Base-by-base conservation (phyloP, 2,888 invertebrate genomes). In the Monopis laevigella region DNA sequence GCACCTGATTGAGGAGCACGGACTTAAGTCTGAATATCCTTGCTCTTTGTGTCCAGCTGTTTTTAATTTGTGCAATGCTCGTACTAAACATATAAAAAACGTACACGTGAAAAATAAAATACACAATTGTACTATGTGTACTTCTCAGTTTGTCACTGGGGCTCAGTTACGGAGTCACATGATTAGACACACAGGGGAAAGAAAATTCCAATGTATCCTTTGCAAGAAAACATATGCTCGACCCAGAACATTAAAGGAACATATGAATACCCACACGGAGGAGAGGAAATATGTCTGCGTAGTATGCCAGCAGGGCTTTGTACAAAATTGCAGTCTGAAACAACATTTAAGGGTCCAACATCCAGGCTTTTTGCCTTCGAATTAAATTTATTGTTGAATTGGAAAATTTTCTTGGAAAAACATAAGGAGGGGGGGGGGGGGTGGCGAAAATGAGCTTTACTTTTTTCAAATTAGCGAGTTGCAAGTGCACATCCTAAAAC, bases 181-280 rank as follows among this genome's bases (percentile, higher is more conserved):
- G 59, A 56, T 72, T 0, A 68, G 63, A 42, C 77, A 77, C 44
- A 51, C 46, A 0, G 66, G 63, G 0, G 62, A 65, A 10, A 59
- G 62, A 10, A 68, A 62, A 24, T 72, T 54, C 41, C 62, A 69
- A 43, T 84, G 83, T 46, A 58, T 69, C 26, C 59, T 80, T 1
- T 84, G 84, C 49, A 62, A 69, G 30, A 82, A 82, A 43, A 56
- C 63, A 2, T 78, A 71, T 39, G 62, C 66, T 0, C 55, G 77
- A 13, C 47, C 52, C 1, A 65, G 66, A 43, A 68, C 75, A 1
- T 48, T 75, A 7, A 61, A 55, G 17, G 67, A 72, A 43, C 77
- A 75, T 41, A 66, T 71, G 68, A 55, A 69, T 1, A 73, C 73
- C 8, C 60, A 1, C 58, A 62, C 28, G 49, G 11, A 56, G 1